Percentiles rank a stretch among this genome's conserved stretches.
phyloP scores from a whole-genome alignment of 2,797 vertebrate species.

The Rhadinocentrus ornatus region DNA sequence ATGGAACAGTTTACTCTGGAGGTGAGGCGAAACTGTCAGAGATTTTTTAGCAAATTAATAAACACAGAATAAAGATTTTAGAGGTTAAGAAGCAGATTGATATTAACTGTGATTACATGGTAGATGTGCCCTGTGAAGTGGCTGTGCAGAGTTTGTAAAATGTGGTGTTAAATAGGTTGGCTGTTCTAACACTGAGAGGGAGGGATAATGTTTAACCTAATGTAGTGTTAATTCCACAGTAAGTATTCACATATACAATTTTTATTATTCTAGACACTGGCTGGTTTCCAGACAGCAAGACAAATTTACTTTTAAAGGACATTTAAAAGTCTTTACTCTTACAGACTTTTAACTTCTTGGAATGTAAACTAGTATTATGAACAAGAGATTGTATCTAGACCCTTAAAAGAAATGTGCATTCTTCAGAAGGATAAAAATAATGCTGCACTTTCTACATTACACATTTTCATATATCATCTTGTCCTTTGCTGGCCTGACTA shows the following conservation, averaged over 20 bases:
- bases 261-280: not conserved
- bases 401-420: not conserved
- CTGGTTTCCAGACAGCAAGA: not conserved
- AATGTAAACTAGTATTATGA: not conserved
- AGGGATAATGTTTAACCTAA: not conserved
- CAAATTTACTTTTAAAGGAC: not conserved
- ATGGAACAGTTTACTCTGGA: constrained; percentile 87
- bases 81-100: not conserved
- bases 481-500: not conserved
- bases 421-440: not conserved
- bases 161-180: not conserved
- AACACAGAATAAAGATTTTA: not conserved
- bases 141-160: not conserved
- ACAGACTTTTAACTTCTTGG: not conserved
- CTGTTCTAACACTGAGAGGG: not conserved
- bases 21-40: constrained; percentile 63
- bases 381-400: not conserved
- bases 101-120: not conserved
- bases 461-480: not conserved
- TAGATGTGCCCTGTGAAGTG: no score
- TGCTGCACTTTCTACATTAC: not conserved
- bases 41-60: not conserved
- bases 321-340: not conserved
- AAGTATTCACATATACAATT: not conserved
- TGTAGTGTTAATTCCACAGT: not conserved